These are phyloP conservation scores for Diarsia dahlii DNA, from an alignment of 2,888 invertebrate species.

Conservation along the genomic window DNA sequence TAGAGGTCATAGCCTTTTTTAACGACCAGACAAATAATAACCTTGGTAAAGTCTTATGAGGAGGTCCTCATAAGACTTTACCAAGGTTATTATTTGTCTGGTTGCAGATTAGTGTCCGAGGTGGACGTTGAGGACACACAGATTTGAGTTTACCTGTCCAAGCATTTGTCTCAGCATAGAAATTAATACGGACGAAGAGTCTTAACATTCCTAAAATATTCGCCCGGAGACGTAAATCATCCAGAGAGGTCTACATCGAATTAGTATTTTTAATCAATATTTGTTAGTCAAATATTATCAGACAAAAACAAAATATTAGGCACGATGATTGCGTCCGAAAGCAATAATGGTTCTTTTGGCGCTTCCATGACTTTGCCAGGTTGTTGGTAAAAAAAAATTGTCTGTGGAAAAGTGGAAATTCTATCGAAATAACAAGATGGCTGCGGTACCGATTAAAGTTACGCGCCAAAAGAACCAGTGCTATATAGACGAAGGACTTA, in stretches of 20 bases:
- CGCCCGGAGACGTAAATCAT: background rate
- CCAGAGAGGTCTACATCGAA: background rate
- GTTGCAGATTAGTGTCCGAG: background rate
- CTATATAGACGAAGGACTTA: background rate
- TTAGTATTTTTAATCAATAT: conserved; percentile 11
- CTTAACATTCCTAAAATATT: background rate
- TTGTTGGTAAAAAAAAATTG: background rate
- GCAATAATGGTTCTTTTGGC: background rate
- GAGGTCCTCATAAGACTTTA: no score
- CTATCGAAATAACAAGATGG: no score
- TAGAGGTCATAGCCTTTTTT: background rate
- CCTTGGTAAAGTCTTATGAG: background rate
- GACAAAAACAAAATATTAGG: conserved; percentile 19
- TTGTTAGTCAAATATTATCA: conserved; percentile 21
- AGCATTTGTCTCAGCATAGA: background rate
- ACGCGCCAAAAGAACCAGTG: background rate
- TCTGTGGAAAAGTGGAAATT: background rate
- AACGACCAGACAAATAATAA: background rate
- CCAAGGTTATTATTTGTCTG: no score
- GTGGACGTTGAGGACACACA: background rate
- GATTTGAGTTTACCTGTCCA: background rate
- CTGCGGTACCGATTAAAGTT: background rate
- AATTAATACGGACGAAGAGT: background rate
- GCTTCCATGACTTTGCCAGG: background rate
- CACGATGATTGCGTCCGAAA: conserved; percentile 2